Conservation (phyloP, 2,888 invertebrate genomes). For the Eupithecia vulgata region DNA sequence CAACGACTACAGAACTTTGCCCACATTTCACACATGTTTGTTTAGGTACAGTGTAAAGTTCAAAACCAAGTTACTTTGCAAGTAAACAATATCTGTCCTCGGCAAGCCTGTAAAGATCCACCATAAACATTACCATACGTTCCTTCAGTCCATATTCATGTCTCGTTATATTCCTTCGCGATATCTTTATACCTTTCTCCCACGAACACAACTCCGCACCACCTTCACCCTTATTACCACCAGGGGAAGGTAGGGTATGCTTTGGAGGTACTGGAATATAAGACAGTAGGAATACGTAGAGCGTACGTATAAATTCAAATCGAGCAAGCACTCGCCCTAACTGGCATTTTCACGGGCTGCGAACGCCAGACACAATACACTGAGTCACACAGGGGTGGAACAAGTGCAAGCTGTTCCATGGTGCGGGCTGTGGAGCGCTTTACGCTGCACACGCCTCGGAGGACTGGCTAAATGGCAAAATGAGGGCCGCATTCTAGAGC, state of each 20-base stretch:
- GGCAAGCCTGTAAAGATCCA: constrained; percentile 17
- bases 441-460: not conserved
- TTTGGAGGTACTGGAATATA: not conserved
- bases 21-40: not conserved
- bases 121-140: constrained; percentile 22
- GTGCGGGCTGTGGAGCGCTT: not conserved
- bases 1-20: not conserved
- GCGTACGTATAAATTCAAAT: constrained; percentile 43
- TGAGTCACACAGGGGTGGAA: constrained; percentile 18
- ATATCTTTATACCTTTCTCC: constrained; percentile 16
- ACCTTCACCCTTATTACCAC: not conserved
- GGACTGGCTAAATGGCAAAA: not conserved
- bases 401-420: not conserved
- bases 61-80: not conserved
- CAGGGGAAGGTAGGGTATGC: not conserved
- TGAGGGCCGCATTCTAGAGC: not conserved
- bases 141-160: constrained; percentile 30
- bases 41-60: not conserved
- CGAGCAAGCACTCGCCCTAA: constrained; percentile 36
- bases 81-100: constrained; percentile 9
- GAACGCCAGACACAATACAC: constrained; percentile 33
- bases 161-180: constrained; percentile 22
- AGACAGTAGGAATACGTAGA: constrained; percentile 24
- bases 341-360: constrained; percentile 41
- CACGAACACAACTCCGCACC: not conserved